Base-by-base conservation (phyloP, 2,797 vertebrate species). In the Molossus alvarezi region DNA sequence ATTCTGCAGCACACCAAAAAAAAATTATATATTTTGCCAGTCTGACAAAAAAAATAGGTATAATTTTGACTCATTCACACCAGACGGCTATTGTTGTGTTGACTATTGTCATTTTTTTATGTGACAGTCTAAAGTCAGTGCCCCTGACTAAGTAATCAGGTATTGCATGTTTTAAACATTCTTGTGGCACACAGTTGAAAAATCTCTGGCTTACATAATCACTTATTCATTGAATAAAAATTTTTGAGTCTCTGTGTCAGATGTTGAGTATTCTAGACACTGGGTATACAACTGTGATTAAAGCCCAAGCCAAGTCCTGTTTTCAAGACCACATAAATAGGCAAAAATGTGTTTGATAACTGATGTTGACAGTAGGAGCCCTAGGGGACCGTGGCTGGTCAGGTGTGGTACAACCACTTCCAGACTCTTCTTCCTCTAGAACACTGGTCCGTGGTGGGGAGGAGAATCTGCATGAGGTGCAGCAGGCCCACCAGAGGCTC, bases 261-360 rank as follows among this genome's bases (percentile, higher is more conserved):
- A 27, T 37, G 57, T 8, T 69, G 23, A 27, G 11, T 71, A 81
- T 53, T 95, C 81, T 60, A 69, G 18, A 81, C 14, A 11, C 2
- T 95, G 37, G 23, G 6, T 89, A 86, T n/a, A 65, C 15, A n/a
- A 13, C 17, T 80, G 6, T 87, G 5, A 41, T 57, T 60, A 95
- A 92, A 95, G 86, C 11, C 6, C 65, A 91, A 95, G 86, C 11
- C 6, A 71, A 91, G 27, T 76, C 17, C 55, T 20, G 14, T 41
- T 90, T 82, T 93, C 48, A 88, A 82, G 53, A 71, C 5, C n/a
- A 89, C 37, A 20, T 48, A 33, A 64, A 82, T 10, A 80, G 4
- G 15, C 29, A 33, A 17, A 88, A 21, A 33, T 67, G 6, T 37
- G 58, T 88, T 77, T 67, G 37, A 3, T 33, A 82, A 77, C 37